Base-by-base conservation (phyloP, 2,113 vertebrate genomes). In the Emydura subglobosa region DNA sequence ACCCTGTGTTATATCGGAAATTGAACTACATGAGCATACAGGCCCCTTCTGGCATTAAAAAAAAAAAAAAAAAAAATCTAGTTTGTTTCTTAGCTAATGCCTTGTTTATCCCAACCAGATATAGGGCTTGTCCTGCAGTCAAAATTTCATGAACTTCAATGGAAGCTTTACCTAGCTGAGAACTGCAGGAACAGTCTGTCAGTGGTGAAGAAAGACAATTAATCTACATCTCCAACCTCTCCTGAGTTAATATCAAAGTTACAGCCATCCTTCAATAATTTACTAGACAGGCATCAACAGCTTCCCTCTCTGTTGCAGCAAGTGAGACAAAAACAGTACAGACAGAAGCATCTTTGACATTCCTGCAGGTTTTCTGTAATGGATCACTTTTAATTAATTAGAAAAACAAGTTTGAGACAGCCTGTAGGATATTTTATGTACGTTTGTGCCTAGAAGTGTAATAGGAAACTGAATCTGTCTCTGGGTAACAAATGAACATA, bases 301-400 rank as follows among this genome's bases (percentile, higher is more conserved):
- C 96, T 97, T 97, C 96, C 84, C 91, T 91, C 85, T 97, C 91
- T 97, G 97, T 97, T 96, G 87, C 87, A 97, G 96, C 97, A 97
- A 93, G 97, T 76, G 92, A 95, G 87, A 93, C 65, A 96, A 93
- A 96, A 95, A 85, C 90, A 94, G 88, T n/a, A 84, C 80, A 96
- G 91, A 87, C 82, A 96, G 89, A 93, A 96, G 95, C 91, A 93
- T 96, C 97, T 97, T 96, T 95, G 94, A 96, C 97, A 97, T 97
- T 97, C 97, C 92, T 96, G 91, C 91, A 97, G 96, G 93, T 97
- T 97, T 97, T 96, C 82, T 97, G 95, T 94, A 97, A 96, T 96
- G 94, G 94, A 96, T 97, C 96, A 90, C 85, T 96, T 97, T 74
- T 97, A 95, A 97, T 95, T 97, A 96, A 97, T 97, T 96, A 96